phyloP scores from a whole-genome alignment of 1,140 invertebrate genomes.

The Apis laboriosa region DNA sequence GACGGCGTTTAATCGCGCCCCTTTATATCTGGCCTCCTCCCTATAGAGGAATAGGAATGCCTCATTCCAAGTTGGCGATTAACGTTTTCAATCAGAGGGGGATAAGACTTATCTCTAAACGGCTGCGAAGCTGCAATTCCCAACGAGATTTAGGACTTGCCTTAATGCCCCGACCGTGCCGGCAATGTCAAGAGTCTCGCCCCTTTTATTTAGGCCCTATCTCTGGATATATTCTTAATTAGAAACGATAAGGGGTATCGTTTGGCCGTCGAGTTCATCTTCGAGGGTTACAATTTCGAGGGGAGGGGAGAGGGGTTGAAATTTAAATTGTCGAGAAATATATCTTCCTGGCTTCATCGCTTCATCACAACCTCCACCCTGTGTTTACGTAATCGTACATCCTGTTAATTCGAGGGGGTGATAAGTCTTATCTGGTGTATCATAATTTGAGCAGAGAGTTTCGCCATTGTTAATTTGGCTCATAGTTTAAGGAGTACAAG shows the following conservation, averaged over 20 bases:
- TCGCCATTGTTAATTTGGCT: neutral
- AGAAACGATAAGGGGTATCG: constrained; percentile 21
- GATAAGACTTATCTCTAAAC: constrained; percentile 37
- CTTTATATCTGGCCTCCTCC: neutral
- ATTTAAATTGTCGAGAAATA: constrained; percentile 9
- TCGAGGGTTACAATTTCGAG: constrained; percentile 3
- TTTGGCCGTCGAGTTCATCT: no score
- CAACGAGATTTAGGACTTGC: constrained; percentile 19
- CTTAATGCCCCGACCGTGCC: neutral
- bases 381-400: constrained; percentile 16
- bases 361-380: neutral
- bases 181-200: constrained; percentile 22
- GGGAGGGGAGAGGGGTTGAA: neutral
- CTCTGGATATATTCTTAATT: constrained; percentile 18
- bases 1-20: constrained; percentile 1
- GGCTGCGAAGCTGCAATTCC: constrained; percentile 18
- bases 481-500: neutral
- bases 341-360: neutral
- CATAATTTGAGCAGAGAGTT: neutral
- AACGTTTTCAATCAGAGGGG: constrained; percentile 37
- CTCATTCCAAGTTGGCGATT: constrained; percentile 25
- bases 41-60: neutral
- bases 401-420: constrained; percentile 15
- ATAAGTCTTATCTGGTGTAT: constrained; percentile 22
- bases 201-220: constrained; percentile 25